A percentile compares a stretch with the other conserved stretches of the same genome.
Evolutionary conservation across 2,113 vertebrate genomes (phyloP).

Genomic region (Oryzias curvinotus): DNA sequence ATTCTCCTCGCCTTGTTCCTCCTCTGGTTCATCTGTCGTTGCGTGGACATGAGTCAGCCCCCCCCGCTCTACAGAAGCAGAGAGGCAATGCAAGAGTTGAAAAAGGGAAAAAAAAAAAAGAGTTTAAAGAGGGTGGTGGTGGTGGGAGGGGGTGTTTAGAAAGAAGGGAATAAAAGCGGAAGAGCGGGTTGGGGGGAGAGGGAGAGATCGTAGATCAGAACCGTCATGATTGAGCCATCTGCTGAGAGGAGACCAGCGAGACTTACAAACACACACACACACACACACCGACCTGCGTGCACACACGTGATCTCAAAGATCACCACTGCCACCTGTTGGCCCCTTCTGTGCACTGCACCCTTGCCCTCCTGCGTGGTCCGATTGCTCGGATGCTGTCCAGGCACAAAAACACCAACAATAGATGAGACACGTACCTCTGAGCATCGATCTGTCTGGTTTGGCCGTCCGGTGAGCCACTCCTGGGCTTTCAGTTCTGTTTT

Average conservation of each 20-base stretch:
- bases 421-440: slow-evolving; percentile 55
- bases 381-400: slow-evolving; percentile 29
- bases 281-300: slow-evolving; percentile 21
- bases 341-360: slow-evolving; percentile 28
- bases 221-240: slow-evolving; percentile 79
- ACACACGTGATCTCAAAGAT: slow-evolving; percentile 41
- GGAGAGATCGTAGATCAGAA: slow-evolving; percentile 74
- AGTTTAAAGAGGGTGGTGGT: slow-evolving; percentile 52
- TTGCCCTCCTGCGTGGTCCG: slow-evolving; percentile 6
- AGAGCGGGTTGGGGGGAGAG: slow-evolving; percentile 47
- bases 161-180: slow-evolving; percentile 49
- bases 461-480: slow-evolving; percentile 54
- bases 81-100: slow-evolving; percentile 22
- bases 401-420: slow-evolving; percentile 27
- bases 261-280: slow-evolving; percentile 24
- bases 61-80: slow-evolving; percentile 22
- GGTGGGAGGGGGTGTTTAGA: slow-evolving; percentile 46
- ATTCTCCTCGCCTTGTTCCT: slow-evolving; percentile 25
- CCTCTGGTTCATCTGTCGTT: slow-evolving; percentile 45
- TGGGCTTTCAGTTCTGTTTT: slow-evolving; percentile 46
- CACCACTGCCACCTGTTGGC: slow-evolving; percentile 72
- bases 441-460: slow-evolving; percentile 64
- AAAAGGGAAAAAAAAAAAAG: slow-evolving; percentile 41
- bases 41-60: slow-evolving; percentile 60
- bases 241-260: slow-evolving; percentile 69